A percentile compares a stretch with the other conserved stretches of the same genome.
These are phyloP conservation scores for Tenualosa thibaudeaui DNA, from an alignment of 2,797 vertebrate species.

Conservation along the genomic window DNA sequence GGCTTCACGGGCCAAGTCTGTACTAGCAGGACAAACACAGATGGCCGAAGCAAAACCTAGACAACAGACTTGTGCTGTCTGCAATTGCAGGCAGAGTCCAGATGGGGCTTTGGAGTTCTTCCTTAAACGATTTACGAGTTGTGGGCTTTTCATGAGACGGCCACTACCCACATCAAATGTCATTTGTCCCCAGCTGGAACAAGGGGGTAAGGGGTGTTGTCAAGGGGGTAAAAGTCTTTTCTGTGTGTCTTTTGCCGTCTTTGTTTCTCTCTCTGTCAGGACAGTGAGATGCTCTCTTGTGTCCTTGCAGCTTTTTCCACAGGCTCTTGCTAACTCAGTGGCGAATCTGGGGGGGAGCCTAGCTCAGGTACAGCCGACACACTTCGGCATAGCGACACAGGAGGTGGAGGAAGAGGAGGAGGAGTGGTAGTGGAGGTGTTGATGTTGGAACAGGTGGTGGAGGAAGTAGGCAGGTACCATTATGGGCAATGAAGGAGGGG, in stretches of 20 bases:
- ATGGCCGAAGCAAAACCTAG: background rate
- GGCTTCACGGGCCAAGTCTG: background rate
- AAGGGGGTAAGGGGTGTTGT: conserved; percentile 34
- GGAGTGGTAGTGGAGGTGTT: conserved; percentile 68
- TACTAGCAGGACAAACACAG: background rate
- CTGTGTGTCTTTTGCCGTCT: background rate
- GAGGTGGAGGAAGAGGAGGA: conserved; percentile 75
- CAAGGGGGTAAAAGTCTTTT: conserved; percentile 18
- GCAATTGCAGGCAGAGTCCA: background rate
- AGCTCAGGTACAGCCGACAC: conserved; percentile 75
- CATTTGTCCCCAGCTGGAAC: background rate
- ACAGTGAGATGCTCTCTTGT: background rate
- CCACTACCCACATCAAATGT: background rate
- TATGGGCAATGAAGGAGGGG: conserved; percentile 85
- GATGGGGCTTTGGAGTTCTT: background rate
- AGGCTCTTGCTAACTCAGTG: conserved; percentile 53
- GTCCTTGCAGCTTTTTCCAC: conserved; percentile 49
- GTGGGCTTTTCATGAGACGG: background rate
- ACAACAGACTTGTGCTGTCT: background rate
- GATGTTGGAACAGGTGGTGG: conserved; percentile 55
- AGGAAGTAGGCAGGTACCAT: conserved; percentile 80
- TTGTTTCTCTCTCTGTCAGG: background rate
- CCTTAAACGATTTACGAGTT: background rate
- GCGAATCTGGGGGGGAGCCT: conserved; percentile 70
- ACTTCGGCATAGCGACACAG: conserved; percentile 75